Conservation (phyloP, 2,888 invertebrate genomes). For the Spodoptera exigua region DNA sequence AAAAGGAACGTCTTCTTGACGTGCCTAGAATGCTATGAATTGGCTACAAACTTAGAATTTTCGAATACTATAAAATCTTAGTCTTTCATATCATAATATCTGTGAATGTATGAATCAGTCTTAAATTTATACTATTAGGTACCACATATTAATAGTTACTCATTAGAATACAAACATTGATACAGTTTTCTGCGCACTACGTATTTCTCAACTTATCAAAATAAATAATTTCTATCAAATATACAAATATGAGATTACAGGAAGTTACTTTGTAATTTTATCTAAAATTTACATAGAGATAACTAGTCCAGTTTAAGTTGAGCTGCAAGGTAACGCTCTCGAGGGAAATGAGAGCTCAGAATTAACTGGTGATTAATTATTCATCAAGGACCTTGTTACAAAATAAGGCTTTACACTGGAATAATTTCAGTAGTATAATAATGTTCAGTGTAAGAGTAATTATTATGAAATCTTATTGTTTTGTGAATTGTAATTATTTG, state of each 20-base stretch:
- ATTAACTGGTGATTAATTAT: slow-evolving; percentile 35
- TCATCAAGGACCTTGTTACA: slow-evolving; percentile 33
- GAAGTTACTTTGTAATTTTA: slow-evolving; percentile 39
- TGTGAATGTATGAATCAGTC: no score
- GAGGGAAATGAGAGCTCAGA: slow-evolving; percentile 30
- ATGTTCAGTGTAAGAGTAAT: slow-evolving; percentile 15
- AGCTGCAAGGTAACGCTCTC: slow-evolving; percentile 14
- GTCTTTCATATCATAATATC: no score
- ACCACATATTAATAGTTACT: neutral
- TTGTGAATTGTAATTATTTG: neutral
- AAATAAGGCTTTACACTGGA: slow-evolving; percentile 19
- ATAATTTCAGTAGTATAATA: slow-evolving; percentile 28
- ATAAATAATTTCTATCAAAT: slow-evolving; percentile 16
- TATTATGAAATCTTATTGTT: slow-evolving; percentile 12
- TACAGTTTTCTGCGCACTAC: slow-evolving; percentile 6
- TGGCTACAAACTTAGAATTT: no score
- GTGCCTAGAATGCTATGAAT: no score
- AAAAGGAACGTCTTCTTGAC: no score
- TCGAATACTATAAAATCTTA: no score
- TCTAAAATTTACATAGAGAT: slow-evolving; percentile 52
- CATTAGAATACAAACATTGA: slow-evolving; percentile 21
- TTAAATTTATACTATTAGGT: no score
- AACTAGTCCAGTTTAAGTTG: slow-evolving; percentile 15
- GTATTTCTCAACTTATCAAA: slow-evolving; percentile 6
- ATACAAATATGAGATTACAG: slow-evolving; percentile 28